Evolutionary conservation across 2,888 invertebrate genomes (phyloP).

Genomic region (Heliconius ethilla): DNA sequence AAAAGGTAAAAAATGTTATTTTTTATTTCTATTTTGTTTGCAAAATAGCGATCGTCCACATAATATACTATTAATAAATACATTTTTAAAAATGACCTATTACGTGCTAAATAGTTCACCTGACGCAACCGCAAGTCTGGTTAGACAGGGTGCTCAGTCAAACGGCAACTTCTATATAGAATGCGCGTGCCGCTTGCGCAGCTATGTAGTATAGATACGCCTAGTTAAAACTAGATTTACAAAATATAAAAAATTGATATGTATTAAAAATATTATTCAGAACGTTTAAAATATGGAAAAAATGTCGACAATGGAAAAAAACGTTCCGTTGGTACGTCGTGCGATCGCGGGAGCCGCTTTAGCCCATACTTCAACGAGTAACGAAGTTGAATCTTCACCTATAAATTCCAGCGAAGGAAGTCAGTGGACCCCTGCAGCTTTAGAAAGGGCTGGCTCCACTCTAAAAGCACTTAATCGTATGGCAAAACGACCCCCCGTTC

Average conservation of each 20-base stretch:
- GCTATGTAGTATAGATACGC: slow-evolving; percentile 29
- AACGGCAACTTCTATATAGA: slow-evolving; percentile 40
- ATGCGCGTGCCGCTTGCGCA: slow-evolving; percentile 46
- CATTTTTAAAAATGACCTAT: background rate
- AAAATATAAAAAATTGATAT: slow-evolving; percentile 23
- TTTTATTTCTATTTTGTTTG: background rate
- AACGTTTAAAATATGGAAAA: slow-evolving; percentile 37
- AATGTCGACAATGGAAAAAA: slow-evolving; percentile 58
- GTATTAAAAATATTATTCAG: slow-evolving; percentile 30
- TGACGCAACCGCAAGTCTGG: background rate
- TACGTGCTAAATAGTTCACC: slow-evolving; percentile 3
- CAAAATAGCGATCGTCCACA: background rate
- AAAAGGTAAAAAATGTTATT: too few species aligned
- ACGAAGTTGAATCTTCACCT: slow-evolving; percentile 44
- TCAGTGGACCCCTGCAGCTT: slow-evolving; percentile 76
- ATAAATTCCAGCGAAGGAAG: slow-evolving; percentile 47
- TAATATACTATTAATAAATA: background rate
- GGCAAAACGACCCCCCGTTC: slow-evolving; percentile 82
- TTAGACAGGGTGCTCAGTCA: slow-evolving; percentile 33
- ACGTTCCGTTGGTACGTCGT: slow-evolving; percentile 68
- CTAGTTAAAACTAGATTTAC: background rate
- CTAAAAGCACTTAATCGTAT: slow-evolving; percentile 79
- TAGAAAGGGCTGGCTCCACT: slow-evolving; percentile 76
- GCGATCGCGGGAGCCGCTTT: slow-evolving; percentile 72
- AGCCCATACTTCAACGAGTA: slow-evolving; percentile 54